These are phyloP conservation scores for Bellardia pandia DNA, from an alignment of 2,888 invertebrate species.

Conservation along the genomic window DNA sequence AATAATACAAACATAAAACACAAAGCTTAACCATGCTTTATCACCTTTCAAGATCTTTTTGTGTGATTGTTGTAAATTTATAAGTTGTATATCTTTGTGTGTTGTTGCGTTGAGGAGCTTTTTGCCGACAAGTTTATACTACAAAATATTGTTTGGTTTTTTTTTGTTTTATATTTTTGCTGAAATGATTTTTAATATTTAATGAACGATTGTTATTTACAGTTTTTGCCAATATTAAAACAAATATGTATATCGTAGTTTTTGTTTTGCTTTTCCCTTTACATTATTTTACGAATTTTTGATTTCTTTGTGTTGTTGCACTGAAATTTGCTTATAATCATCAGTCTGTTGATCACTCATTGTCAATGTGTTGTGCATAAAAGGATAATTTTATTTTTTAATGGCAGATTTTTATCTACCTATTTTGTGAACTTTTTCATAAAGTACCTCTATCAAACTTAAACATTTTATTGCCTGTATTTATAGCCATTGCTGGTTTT, in stretches of 20 bases:
- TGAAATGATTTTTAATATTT: slow-evolving; percentile 38
- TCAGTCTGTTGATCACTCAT: neutral
- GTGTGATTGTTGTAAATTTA: slow-evolving; percentile 55
- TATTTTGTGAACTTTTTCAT: slow-evolving; percentile 25
- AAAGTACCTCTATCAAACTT: slow-evolving; percentile 24
- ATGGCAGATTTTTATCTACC: slow-evolving; percentile 41
- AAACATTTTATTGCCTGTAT: slow-evolving; percentile 51
- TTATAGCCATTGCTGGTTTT: slow-evolving; percentile 27
- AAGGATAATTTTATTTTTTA: slow-evolving; percentile 54
- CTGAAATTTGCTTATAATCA: slow-evolving; percentile 10
- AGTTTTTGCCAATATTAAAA: too few relatives aligned
- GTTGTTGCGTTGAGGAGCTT: slow-evolving; percentile 19
- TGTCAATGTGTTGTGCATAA: neutral
- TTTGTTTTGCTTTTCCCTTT: neutral
- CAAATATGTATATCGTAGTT: neutral
- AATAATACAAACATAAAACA: slow-evolving; percentile 22
- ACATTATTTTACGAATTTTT: slow-evolving; percentile 52
- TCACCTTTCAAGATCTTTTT: slow-evolving; percentile 68
- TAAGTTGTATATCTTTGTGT: slow-evolving; percentile 11
- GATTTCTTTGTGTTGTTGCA: slow-evolving; percentile 44
- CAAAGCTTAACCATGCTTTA: slow-evolving; percentile 61
- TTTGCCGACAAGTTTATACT: slow-evolving; percentile 50
- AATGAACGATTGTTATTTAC: neutral
- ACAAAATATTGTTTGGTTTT: slow-evolving; percentile 22
- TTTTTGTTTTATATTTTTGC: neutral